Evolutionary conservation across 2,797 vertebrate species (phyloP).

Genomic region (Poecile montanus): DNA sequence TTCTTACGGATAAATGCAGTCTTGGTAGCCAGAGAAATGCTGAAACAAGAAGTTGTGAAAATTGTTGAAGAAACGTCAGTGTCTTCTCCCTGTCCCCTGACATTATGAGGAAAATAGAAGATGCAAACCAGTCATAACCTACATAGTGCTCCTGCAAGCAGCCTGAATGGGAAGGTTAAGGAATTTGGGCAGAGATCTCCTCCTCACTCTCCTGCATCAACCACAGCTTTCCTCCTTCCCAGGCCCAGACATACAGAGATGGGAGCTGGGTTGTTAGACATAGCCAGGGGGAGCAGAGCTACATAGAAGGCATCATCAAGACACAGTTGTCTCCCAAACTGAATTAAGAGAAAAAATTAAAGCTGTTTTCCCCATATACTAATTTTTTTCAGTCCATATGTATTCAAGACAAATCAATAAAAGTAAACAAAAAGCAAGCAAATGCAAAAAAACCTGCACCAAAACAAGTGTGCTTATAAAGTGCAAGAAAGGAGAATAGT

Average conservation of each 20-base stretch:
- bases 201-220: neutral
- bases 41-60: conserved; percentile 86
- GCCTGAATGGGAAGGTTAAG: conserved; percentile 81
- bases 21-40: conserved; percentile 91
- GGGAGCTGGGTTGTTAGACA: neutral
- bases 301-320: neutral
- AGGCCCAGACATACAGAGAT: neutral
- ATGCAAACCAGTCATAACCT: conserved; percentile 93
- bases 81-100: conserved; percentile 81
- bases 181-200: conserved; percentile 30
- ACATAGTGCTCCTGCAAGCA: conserved; percentile 77
- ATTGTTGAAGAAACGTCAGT: conserved; percentile 80
- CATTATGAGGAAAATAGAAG: conserved; percentile 91
- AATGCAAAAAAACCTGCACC: neutral
- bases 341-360: neutral
- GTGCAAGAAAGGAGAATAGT: neutral
- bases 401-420: neutral
- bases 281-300: neutral
- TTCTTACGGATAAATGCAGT: conserved; percentile 88
- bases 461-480: neutral
- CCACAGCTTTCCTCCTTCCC: neutral
- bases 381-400: neutral
- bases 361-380: neutral
- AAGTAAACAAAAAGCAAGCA: neutral
- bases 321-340: neutral